Conservation (phyloP, 2,113 vertebrate genomes). For the Ceuthmochares aereus region DNA sequence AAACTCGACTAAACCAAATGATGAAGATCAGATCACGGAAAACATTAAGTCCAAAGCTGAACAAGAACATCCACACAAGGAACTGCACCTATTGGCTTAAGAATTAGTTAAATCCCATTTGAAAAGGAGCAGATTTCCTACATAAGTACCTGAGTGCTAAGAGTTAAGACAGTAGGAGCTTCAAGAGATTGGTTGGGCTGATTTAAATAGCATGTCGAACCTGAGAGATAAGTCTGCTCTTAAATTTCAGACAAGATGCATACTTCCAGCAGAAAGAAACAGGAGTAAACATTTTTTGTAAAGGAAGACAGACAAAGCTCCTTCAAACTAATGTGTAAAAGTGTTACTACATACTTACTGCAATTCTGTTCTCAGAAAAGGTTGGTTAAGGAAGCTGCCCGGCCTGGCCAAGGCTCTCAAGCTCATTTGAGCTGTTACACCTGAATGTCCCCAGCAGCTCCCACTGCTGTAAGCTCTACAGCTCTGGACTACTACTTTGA, state of each 20-base stretch:
- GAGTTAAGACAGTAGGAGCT: not conserved
- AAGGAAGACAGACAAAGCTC: not conserved
- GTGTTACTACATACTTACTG: not conserved
- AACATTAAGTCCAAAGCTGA: not conserved
- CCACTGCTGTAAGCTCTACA: not conserved
- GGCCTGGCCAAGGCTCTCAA: not conserved
- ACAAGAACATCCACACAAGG: not conserved
- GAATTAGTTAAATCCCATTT: not conserved
- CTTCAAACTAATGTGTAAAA: not conserved
- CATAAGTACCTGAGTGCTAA: not conserved
- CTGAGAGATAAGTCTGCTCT: not conserved
- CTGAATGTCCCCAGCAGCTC: not conserved
- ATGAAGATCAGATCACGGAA: not conserved
- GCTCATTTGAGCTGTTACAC: not conserved
- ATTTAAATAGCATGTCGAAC: not conserved
- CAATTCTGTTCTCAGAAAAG: not conserved
- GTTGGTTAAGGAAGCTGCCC: accelerated
- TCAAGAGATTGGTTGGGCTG: not conserved
- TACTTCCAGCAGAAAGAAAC: not conserved
- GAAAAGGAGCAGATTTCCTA: not conserved
- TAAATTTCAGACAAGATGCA: not conserved
- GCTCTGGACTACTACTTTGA: not conserved
- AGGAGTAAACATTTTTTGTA: not conserved
- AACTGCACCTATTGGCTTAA: not conserved
- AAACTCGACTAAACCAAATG: not conserved